phyloP scores from a whole-genome alignment of 2,888 invertebrate genomes.

The Scelioninae gen. 1 region DNA sequence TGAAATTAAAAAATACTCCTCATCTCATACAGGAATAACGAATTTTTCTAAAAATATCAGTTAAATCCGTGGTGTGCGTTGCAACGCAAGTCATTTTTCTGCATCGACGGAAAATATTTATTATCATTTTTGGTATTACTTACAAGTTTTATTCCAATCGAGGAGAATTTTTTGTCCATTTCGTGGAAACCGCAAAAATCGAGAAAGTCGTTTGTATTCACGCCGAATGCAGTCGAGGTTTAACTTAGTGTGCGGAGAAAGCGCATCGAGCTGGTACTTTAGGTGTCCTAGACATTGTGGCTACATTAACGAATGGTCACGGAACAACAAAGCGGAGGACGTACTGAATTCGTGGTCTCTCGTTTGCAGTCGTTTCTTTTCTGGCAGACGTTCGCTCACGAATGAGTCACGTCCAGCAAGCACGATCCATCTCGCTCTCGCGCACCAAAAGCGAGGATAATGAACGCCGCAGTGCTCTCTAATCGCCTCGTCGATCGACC shows the following conservation, averaged over 20 bases:
- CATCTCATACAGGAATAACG: neutral
- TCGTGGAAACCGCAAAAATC: conserved; percentile 28
- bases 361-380: conserved; percentile 35
- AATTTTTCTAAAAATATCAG: neutral
- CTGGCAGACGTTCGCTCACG: conserved; percentile 5
- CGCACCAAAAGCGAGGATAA: conserved; percentile 36
- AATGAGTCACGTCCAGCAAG: conserved; percentile 46
- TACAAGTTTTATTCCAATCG: conserved; percentile 2
- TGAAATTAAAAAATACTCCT: conserved; percentile 7
- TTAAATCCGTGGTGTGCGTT: conserved; percentile 17
- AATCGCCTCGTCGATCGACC: conserved; percentile 8
- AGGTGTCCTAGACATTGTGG: conserved; percentile 56
- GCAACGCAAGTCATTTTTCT: neutral
- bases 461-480: conserved; percentile 25
- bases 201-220: conserved; percentile 54
- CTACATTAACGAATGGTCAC: conserved; percentile 57
- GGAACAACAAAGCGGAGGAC: conserved; percentile 33
- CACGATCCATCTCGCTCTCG: conserved; percentile 34
- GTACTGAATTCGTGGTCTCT: conserved; percentile 42
- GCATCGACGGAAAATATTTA: conserved; percentile 11
- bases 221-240: conserved; percentile 41
- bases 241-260: conserved; percentile 37
- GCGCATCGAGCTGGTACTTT: conserved; percentile 41
- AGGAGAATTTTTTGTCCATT: neutral
- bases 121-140: conserved; percentile 14